Conservation (phyloP, 2,113 vertebrate species). For the Phrynocephalus versicolor region DNA sequence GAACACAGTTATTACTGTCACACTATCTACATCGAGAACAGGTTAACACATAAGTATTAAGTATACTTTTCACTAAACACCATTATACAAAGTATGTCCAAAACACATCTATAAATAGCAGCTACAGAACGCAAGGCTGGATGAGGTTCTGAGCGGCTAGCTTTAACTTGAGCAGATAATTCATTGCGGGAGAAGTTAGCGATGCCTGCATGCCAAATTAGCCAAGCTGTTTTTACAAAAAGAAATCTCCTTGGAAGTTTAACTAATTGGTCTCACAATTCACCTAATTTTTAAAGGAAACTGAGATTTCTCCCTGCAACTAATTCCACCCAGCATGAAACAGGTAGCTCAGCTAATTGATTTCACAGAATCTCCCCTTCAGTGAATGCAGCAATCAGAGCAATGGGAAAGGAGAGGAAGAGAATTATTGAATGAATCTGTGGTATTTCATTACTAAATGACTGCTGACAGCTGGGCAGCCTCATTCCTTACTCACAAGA, state of each 20-base stretch:
- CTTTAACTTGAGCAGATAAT: neutral
- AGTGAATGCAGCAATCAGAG: conserved; percentile 5
- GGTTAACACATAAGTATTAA: neutral
- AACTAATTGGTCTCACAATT: conserved; percentile 36
- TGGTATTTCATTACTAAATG: conserved; percentile 46
- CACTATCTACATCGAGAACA: neutral
- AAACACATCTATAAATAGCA: conserved; percentile 26
- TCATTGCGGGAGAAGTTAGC: neutral
- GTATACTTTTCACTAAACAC: conserved; percentile 8
- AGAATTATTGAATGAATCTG: conserved; percentile 43
- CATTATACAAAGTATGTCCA: neutral
- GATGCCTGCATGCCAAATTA: conserved; percentile 14
- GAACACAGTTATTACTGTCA: neutral
- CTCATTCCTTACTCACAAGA: conserved; percentile 21
- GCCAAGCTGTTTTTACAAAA: neutral
- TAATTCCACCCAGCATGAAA: conserved; percentile 31
- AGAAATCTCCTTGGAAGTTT: conserved; percentile 10
- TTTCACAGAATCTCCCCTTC: conserved; percentile 33
- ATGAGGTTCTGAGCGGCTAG: neutral
- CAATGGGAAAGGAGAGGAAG: conserved; percentile 14
- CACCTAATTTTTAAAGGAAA: conserved; percentile 16
- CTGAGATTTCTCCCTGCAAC: conserved; percentile 13
- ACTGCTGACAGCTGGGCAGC: conserved; percentile 50
- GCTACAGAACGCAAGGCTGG: neutral
- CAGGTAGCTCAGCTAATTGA: conserved; percentile 39